Evolutionary conservation across 2,113 vertebrate genomes (phyloP), one percentile per base, ranked within the genome.

Genomic region (Syngnathus floridae): DNA sequence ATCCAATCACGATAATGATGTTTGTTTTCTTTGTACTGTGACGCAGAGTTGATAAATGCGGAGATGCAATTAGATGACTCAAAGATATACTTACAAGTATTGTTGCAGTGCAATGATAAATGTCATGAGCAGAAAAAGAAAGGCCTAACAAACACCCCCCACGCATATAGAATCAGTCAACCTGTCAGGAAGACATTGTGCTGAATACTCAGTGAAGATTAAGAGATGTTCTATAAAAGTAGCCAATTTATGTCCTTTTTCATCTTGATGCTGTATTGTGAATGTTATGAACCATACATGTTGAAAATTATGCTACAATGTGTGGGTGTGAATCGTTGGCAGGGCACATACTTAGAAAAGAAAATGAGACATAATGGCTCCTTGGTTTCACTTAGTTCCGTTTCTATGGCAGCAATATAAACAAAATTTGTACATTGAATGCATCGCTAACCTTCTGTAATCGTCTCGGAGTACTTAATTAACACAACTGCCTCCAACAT

Each of bases 1-100:
- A 61, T 43, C 5, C 58, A 61, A 61, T 41, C 6, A 14, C 5
- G 26, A 22, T 45, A 43, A 60, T 37, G 56, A 58, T 40, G 37
- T 41, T 60, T 61, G 59, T 26, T 61, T 60, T 61, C 59, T 22
- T 6, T 61, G 59, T n/a, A 45, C 38, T 61, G 40, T 45, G 59
- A 26, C 7, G 40, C 14, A 26, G 21, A 43, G 59, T 21, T 61
- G 40, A 26, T 21, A 60, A 60, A 60, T 41, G 58, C 19, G 41
- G 4, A 21, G 19, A 21, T 26, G 21, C 21, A 43, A 26, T 43
- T 14, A 22, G 6, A 16, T 43, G 37, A 61, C 58, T 41, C 58
- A 41, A 59, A 19, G 36, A 40, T 38, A 11, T 61, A 35, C 26
- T 56, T 56, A 14, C 13, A 16, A 56, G 54, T 35, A 35, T 56